Base-by-base conservation (phyloP, 2,888 invertebrate species). In the Erebia palarica region DNA sequence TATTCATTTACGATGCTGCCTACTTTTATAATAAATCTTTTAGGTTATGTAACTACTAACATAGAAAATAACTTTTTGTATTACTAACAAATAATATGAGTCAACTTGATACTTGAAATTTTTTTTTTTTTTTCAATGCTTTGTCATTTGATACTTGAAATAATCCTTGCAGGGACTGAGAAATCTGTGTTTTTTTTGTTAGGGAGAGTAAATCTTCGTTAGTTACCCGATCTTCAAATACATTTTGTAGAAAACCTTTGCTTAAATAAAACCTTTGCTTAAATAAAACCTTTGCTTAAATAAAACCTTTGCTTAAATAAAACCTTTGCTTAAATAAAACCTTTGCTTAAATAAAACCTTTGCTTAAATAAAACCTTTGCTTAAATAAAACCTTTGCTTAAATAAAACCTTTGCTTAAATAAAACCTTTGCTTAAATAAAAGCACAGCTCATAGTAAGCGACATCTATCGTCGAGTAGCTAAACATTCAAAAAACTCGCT, bases 381-480 rank as follows among this genome's bases (percentile, higher is more conserved):
- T 36, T 36, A 36, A 36, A 36, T n/a, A n/a, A n/a, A 49, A 59
- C 13, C 73, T 57, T 7, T 36, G 7, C 7, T 36, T 36, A 36
- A 36, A 36, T n/a, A n/a, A n/a, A 49, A 59, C 13, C 73, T 57
- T 7, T 36, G 7, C 7, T 36, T 36, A 36, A 36, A 36, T n/a
- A n/a, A n/a, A 49, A 59, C 13, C 73, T 57, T 7, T 36, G 7
- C 7, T 36, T 36, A 36, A 36, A 36, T n/a, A n/a, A n/a, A n/a
- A n/a, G n/a, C n/a, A n/a, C n/a, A n/a, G n/a, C 13, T 14, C 27
- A 5, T 0, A 21, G 5, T 13, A 14, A 21, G 65, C 72, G 78
- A 71, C 77, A 77, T 77, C 79, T 80, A 81, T 76, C 74, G 73
- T 70, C 69, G 70, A 82, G 75, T 82, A 81, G 82, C 65, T 27